A percentile compares a stretch with the other conserved stretches of the same genome.
Conservation (phyloP, 2,113 vertebrate species). For the Rhineura floridana region DNA sequence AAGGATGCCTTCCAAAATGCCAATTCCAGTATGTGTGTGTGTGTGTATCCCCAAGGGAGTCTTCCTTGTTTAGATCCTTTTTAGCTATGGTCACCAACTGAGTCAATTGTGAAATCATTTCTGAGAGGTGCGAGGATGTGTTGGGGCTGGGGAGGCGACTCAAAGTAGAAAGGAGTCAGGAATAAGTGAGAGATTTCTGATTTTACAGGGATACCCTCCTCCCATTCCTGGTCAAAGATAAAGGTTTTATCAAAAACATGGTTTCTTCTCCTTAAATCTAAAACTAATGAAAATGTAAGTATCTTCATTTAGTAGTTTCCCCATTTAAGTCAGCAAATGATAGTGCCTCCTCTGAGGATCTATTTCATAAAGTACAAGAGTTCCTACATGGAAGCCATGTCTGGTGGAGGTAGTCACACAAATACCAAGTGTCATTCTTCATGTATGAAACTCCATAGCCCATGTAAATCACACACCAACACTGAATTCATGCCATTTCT, state of each 20-base stretch:
- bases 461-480: background rate
- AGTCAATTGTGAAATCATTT: background rate
- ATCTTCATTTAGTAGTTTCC: background rate
- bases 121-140: background rate
- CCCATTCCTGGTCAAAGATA: background rate
- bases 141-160: background rate
- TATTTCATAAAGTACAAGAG: background rate
- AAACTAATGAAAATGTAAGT: background rate
- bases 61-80: background rate
- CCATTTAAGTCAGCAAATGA: background rate
- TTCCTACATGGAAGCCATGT: background rate
- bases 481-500: background rate
- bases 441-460: background rate
- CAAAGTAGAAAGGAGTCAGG: background rate
- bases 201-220: background rate
- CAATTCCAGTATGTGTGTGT: background rate
- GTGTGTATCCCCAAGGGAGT: background rate
- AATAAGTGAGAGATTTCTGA: background rate
- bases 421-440: background rate
- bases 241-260: background rate
- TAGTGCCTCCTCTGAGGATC: background rate
- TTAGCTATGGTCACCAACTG: background rate
- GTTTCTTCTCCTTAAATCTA: background rate
- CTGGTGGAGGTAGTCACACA: background rate
- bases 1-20: background rate